phyloP scores from a whole-genome alignment of 2,797 vertebrate genomes.

The Masticophis lateralis region DNA sequence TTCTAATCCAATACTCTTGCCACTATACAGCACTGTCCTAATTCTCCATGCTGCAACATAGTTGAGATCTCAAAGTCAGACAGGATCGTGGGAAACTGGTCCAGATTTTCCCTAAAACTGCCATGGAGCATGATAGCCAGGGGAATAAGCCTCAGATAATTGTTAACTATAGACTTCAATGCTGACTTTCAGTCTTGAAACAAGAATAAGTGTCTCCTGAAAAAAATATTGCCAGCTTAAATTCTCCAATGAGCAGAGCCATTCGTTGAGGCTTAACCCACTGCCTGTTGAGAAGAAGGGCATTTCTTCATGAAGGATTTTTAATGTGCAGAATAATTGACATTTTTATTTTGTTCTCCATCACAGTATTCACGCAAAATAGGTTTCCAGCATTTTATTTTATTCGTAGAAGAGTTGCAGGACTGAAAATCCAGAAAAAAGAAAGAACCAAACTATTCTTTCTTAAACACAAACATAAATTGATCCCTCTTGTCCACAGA shows the following conservation, averaged over 20 bases:
- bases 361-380: neutral
- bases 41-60: neutral
- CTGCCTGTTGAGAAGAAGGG: neutral
- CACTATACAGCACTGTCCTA: neutral
- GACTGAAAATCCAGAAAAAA: neutral
- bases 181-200: constrained; percentile 15
- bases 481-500: neutral
- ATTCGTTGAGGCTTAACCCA: neutral
- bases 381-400: neutral
- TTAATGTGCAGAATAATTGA: neutral
- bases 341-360: constrained; percentile 3
- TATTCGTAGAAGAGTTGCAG: neutral
- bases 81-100: neutral
- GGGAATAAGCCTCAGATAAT: neutral
- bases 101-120: neutral
- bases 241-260: neutral
- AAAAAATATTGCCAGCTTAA: neutral
- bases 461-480: neutral
- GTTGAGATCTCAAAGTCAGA: neutral
- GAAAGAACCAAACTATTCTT: neutral
- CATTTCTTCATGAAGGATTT: neutral
- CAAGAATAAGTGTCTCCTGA: constrained; percentile 15
- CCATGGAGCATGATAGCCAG: neutral
- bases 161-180: neutral
- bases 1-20: neutral